Base-by-base conservation (phyloP, 2,797 vertebrate species). In the Crenuchus spilurus region DNA sequence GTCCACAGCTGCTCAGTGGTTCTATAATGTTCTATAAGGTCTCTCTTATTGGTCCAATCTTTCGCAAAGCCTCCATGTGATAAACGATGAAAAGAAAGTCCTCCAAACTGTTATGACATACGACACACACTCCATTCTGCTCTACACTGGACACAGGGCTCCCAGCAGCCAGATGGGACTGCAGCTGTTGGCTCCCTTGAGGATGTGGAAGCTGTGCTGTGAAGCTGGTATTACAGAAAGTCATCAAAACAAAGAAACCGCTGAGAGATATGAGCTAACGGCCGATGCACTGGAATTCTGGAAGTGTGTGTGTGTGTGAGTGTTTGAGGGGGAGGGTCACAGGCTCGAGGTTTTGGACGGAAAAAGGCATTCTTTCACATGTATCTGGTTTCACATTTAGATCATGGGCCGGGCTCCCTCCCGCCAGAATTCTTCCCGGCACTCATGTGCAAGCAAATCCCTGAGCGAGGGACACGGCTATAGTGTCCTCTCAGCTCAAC, bases 281-380 rank as follows among this genome's bases (percentile, higher is more conserved):
- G 66, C 76, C 65, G 39, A 58, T 60, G 20, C 18, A 58, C 52
- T 66, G 66, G 75, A 76, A 76, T 71, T 71, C 35, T 33, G 14
- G 35, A 62, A 69, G 4, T 61, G 52, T 20, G 69, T 41, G 64
- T 28, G 55, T 39, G 30, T 7, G 18, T n/a, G 60, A 8, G 70
- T 51, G 33, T 28, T 16, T 35, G 39, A 46, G 72, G 76, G 57
- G 31, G 73, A 78, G 82, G 89, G 90, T 91, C 89, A 90, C 73
- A 76, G 88, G 84, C 90, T 87, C 78, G 76, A 84, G 70, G 46
- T 85, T n/a, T 87, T 88, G 89, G 84, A 91, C 83, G 89, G 90
- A 91, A 91, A 91, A 91, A 81, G 44, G 85, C 89, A 92, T 93
- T 91, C 90, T 93, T 93, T 92, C 88, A 87, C 89, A 91, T 89